These are phyloP conservation scores for Cacatua alba DNA, from an alignment of 2,113 vertebrate species.

Conservation along the genomic window DNA sequence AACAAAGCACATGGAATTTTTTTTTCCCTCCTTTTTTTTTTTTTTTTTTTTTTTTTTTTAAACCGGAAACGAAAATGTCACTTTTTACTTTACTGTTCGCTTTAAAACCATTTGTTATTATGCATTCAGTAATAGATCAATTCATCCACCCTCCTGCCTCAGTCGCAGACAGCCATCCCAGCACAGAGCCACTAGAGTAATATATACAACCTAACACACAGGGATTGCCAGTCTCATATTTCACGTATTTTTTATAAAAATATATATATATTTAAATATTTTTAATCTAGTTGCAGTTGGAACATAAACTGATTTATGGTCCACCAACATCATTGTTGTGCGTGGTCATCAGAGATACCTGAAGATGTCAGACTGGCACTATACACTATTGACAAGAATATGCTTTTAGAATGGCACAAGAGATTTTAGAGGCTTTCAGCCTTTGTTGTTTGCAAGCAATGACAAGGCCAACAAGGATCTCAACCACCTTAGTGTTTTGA, in stretches of 20 bases:
- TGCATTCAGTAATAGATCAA: too few relatives aligned
- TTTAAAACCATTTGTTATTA: too few relatives aligned
- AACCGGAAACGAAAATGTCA: too few relatives aligned
- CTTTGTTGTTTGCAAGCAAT: neutral
- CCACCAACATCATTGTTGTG: neutral
- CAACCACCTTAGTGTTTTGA: neutral
- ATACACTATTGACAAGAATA: neutral
- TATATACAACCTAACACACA: rapidly evolving
- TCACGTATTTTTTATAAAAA: neutral
- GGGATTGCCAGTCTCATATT: neutral
- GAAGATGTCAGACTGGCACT: neutral
- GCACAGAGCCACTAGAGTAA: too few relatives aligned
- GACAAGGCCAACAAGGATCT: neutral
- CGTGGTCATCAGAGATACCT: neutral
- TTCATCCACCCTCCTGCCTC: neutral
- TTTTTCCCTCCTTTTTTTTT: too few relatives aligned
- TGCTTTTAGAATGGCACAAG: neutral
- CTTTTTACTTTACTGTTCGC: too few relatives aligned
- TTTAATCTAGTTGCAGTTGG: neutral
- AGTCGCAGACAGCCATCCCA: rapidly evolving
- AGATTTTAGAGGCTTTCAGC: neutral
- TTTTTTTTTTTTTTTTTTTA: too few relatives aligned
- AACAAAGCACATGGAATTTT: neutral
- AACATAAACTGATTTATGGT: neutral
- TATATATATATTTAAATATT: neutral